Base-by-base conservation (phyloP, 2,888 invertebrate genomes). In the Zaprionus bogoriensis region DNA sequence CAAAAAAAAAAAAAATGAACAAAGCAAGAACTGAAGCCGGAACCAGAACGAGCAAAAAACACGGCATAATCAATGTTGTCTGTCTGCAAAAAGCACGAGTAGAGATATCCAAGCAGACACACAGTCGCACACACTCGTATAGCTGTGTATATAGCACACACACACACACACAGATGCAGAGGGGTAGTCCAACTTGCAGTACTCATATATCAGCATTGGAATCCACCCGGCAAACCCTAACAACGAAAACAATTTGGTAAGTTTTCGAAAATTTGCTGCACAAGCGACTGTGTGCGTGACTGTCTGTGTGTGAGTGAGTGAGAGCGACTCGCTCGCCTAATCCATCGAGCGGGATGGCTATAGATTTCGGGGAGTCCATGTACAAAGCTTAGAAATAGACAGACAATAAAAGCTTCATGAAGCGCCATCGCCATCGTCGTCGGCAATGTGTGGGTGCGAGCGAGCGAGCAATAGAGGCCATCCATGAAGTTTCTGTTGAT, bases 401-500 rank as follows among this genome's bases (percentile, higher is more conserved):
- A 87, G 87, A 87, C 86, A 87, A 87, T 87, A 80, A 87, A 87
- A 87, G 87, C 86, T 87, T 87, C 82, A 87, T 85, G 87, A 85
- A 83, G 80, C 80, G 85, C 55, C 75, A 77, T 67, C 59, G 69
- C 77, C 80, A 36, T 36, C 14, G 32, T 9, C 32, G 32, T n/a
- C 32, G 32, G 17, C 32, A n/a, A 10, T 14, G 25, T 51, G 64
- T 62, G 62, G 38, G 61, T 38, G 72, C 38, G 60, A 68, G 81
- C 61, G 75, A 74, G 78, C 74, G 50, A 55, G 66, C 53, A 67
- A 71, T 67, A 72, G 64, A 70, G 60, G 63, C 48, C 76, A 74
- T 77, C 87, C 85, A 86, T 86, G 87, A 79, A 84, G 85, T 88
- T 88, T 88, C 77, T 88, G 88, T 83, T 88, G 88, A 88, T 85